Evolutionary conservation across 37 sponge, comb jelly and placozoan species (phyloP).

Genomic region (Tethya wilhelma): DNA sequence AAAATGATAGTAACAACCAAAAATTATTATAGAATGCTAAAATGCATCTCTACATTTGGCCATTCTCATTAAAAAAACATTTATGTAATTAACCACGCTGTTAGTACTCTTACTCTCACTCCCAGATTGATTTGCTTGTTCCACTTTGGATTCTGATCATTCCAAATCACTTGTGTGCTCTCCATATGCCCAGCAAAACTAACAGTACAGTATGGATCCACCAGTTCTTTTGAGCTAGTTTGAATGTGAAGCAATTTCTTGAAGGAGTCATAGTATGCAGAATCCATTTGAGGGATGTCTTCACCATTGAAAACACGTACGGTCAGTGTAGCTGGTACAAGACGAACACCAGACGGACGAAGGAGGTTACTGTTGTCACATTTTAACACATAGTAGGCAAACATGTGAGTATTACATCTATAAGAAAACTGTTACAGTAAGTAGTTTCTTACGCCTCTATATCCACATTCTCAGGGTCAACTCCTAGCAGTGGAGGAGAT

Average conservation of each 20-base stretch:
- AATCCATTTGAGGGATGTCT: constrained; percentile 89
- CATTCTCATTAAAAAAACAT: not conserved
- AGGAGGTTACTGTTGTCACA: constrained; percentile 75
- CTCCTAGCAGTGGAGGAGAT: constrained; percentile 30
- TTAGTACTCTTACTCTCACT: constrained; percentile 51
- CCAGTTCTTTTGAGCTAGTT: constrained; percentile 79
- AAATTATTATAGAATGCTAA: not conserved
- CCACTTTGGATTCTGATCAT: constrained; percentile 90
- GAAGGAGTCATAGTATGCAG: constrained; percentile 77
- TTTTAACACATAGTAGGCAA: not conserved
- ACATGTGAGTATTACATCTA: not conserved
- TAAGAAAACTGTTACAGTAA: not conserved
- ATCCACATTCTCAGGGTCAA: constrained; percentile 80
- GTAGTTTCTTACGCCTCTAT: constrained; percentile 79
- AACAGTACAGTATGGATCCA: constrained; percentile 90
- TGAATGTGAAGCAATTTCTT: constrained; percentile 73
- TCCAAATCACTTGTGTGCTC: constrained; percentile 64
- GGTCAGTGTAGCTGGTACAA: constrained; percentile 82
- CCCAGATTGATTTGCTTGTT: constrained; percentile 88
- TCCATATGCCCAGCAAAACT: constrained; percentile 94
- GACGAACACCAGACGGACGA: constrained; percentile 93
- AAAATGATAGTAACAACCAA: too few species aligned
- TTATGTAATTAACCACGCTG: not conserved
- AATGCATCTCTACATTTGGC: not conserved
- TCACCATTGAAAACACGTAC: constrained; percentile 80